Base-by-base conservation (phyloP, 2,888 invertebrate genomes). In the Leucoma salicis region DNA sequence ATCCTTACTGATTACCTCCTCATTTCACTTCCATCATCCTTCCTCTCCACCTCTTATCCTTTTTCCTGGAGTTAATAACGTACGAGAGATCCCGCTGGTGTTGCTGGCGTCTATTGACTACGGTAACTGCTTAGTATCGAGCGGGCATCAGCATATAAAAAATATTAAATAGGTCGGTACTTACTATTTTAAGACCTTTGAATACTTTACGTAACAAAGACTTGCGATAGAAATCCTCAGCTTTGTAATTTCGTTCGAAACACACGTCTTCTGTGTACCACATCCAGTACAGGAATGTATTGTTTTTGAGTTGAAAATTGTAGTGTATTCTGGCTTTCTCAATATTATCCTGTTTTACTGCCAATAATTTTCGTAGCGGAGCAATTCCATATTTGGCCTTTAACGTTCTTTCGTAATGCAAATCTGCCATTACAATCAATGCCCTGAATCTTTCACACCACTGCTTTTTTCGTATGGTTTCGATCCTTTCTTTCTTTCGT, bases 391-490 rank as follows among this genome's bases (percentile, higher is more conserved):
- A 90, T 62, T 79, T 85, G 7, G 60, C 38, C 49, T 76, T 72
- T 18, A 90, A 55, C 51, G 65, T 73, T 63, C 75, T 87, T 57
- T 90, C 90, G 46, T 89, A 85, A 63, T 90, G 88, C 47, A 90
- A 69, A 52, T 90, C 90, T 10, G 89, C 88, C 88, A 90, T 89
- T n/a, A 90, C 90, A 41, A 63, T 79, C 2, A 90, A 70, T 8
- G 84, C 82, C 49, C 90, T 70, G 53, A 88, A 69, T 63, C 83
- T 76, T 48, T 87, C 90, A 4, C 77, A 75, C 46, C 82, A 72
- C 55, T 91, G 91, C 68, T 92, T 92, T 58, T 91, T 91, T 49
- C 91, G 76, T 44, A 93, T 91, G 59, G 90, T 92, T 15, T 93
- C 90, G 56, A 91, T 81, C 71, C 92, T 92, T 64, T 94, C 91